Evolutionary conservation across 2,113 vertebrate species (phyloP).

Genomic region (Columbina picui): DNA sequence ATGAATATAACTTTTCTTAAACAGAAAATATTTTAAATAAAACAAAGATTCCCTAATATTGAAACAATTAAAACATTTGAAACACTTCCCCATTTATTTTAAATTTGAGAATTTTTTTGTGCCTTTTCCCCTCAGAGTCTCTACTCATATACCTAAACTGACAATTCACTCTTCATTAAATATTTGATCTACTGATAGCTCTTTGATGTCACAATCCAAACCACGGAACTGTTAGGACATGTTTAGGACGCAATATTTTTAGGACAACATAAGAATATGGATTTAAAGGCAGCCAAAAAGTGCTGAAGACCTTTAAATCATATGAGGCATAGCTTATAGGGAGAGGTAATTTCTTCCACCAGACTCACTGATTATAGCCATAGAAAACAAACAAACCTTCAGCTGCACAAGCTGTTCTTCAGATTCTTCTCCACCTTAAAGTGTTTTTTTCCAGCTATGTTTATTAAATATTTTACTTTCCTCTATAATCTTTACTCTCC

Average conservation of each 20-base stretch:
- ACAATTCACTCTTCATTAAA: neutral
- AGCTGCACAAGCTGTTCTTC: neutral
- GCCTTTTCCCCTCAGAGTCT: neutral
- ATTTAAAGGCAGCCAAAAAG: neutral
- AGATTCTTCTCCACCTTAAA: neutral
- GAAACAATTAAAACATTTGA: neutral
- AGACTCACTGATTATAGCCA: neutral
- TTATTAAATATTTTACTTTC: constrained; percentile 17
- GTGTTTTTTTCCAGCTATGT: neutral
- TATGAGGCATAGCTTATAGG: neutral
- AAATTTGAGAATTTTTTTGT: neutral
- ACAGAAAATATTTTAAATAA: neutral
- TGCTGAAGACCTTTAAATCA: neutral
- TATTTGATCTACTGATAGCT: neutral
- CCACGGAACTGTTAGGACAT: neutral
- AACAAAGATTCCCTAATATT: neutral
- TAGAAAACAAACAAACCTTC: neutral
- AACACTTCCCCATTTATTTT: neutral
- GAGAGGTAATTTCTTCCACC: neutral
- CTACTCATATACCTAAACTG: neutral
- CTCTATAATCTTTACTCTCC: neutral
- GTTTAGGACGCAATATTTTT: neutral
- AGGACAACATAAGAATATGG: neutral
- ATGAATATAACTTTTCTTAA: neutral
- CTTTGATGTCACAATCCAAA: neutral